Evolutionary conservation across 2,797 vertebrate species (phyloP), one percentile per base, ranked within the genome.

Genomic region (Phalanger gymnotis): DNA sequence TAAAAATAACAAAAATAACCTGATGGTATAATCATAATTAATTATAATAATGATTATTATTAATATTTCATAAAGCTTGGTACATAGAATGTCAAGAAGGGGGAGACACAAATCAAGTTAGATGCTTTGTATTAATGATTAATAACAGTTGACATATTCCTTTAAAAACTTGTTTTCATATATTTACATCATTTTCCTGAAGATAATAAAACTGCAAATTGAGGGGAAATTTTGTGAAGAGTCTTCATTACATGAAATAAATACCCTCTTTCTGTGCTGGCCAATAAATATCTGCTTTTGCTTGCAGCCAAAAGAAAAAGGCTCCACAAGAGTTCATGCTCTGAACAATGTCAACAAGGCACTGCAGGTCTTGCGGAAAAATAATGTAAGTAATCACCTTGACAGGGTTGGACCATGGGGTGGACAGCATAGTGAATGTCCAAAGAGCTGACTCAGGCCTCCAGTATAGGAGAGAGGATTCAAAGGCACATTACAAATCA

Each of bases 311-410:
- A 99, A 99, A 98, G 99, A 99, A 98, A 99, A 99, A 97, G 99
- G 99, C 96, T 99, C 99, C 98, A 99, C 99, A 54, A 99, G 99
- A 95, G 99, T 99, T 98, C 99, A 99, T 98, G 99, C 99, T 90
- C 99, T 99, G 98, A 99, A 99, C 98, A 99, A 99, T 99, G 99
- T 99, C 98, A 99, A 99, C 99, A 99, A 99, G 95, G 99, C 99
- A 97, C 99, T 99, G 97, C 99, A 99, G 96, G 98, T 99, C 98
- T 98, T 99, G 98, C 99, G 99, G 99, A 99, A 99, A 99, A 99
- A 99, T 98, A 99, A 99, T 96, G 99, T 99, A 98, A 99, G 99
- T 99, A 97, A 95, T 97, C 54, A 94, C 27, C 40, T 52, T 9
- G 55, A 58, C n/a, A 73, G 61, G 34, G 54, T 94, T 94, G 95